phyloP scores from a whole-genome alignment of 64 coral and sea anemone genomes.

The Stylophora pistillata region DNA sequence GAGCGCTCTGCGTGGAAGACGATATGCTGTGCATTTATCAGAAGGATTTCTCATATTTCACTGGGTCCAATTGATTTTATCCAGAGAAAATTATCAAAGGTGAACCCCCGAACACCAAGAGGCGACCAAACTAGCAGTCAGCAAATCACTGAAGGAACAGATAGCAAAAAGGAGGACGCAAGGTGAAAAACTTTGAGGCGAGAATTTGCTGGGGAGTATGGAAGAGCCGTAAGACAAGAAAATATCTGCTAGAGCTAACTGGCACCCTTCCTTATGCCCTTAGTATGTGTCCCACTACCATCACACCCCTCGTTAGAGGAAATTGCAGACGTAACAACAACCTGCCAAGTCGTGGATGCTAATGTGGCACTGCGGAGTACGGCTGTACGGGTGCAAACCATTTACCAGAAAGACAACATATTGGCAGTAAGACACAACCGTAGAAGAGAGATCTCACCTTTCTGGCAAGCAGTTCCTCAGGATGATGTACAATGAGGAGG shows the following conservation, averaged over 20 bases:
- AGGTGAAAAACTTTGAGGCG: conserved; percentile 26
- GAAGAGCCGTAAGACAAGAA: conserved; percentile 47
- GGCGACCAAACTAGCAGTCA: background rate
- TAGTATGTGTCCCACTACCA: conserved; percentile 38
- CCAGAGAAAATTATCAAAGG: conserved; percentile 54
- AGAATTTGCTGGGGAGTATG: conserved; percentile 39
- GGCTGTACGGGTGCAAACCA: too few species aligned
- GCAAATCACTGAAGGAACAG: conserved; percentile 20
- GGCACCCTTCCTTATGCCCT: conserved; percentile 48
- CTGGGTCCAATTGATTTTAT: conserved; percentile 47
- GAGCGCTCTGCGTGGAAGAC: conserved; percentile 16
- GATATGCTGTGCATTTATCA: conserved; percentile 30
- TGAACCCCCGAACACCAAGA: conserved; percentile 29
- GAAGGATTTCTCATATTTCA: conserved; percentile 59
- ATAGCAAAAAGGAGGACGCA: background rate
- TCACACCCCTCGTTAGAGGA: conserved; percentile 41
- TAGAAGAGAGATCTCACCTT: conserved; percentile 45
- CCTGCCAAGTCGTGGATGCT: too few species aligned
- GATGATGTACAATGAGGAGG: too few species aligned
- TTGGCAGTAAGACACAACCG: conserved; percentile 45
- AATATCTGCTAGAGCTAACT: conserved; percentile 55
- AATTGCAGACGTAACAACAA: too few species aligned
- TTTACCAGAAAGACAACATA: conserved; percentile 10
- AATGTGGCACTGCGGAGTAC: too few species aligned
- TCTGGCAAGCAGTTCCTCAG: too few species aligned